Percentiles rank a stretch among this genome's conserved stretches.
These are phyloP conservation scores for Archilochus colubris DNA, from an alignment of 2,113 vertebrate species.

Conservation along the genomic window DNA sequence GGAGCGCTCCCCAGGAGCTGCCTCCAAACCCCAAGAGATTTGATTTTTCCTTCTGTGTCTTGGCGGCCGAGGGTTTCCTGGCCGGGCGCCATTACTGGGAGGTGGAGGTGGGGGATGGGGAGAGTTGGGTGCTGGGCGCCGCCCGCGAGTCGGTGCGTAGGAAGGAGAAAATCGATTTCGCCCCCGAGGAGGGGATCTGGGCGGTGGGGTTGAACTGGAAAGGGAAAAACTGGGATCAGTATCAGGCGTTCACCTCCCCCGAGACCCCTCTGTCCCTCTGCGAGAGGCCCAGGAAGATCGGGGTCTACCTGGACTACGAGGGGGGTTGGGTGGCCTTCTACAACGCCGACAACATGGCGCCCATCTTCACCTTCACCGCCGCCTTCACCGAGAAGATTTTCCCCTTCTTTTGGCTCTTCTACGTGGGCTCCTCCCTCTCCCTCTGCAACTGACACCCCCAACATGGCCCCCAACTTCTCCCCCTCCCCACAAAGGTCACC, in stretches of 20 bases:
- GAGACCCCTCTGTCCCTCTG: conserved; percentile 22
- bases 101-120: conserved; percentile 62
- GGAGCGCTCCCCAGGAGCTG: background rate
- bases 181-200: conserved; percentile 55
- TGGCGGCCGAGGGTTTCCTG: conserved; percentile 28
- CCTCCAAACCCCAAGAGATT: conserved; percentile 35
- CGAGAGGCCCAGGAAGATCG: conserved; percentile 27
- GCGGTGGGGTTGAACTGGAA: conserved; percentile 64
- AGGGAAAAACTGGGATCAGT: conserved; percentile 64
- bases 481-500: no score
- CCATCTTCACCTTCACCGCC: conserved; percentile 52
- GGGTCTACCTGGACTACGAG: conserved; percentile 42
- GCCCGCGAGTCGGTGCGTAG: conserved; percentile 47
- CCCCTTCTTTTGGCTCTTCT: conserved; percentile 60
- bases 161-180: conserved; percentile 56
- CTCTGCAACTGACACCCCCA: conserved; percentile 17
- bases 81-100: conserved; percentile 69
- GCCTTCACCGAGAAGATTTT: conserved; percentile 38
- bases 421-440: conserved; percentile 46
- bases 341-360: conserved; percentile 31
- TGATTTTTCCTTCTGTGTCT: conserved; percentile 56
- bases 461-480: background rate
- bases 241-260: conserved; percentile 34
- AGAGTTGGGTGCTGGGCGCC: conserved; percentile 63
- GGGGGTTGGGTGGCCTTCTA: conserved; percentile 19